phyloP scores from a whole-genome alignment of 2,797 vertebrate genomes.

The Carapus acus region DNA sequence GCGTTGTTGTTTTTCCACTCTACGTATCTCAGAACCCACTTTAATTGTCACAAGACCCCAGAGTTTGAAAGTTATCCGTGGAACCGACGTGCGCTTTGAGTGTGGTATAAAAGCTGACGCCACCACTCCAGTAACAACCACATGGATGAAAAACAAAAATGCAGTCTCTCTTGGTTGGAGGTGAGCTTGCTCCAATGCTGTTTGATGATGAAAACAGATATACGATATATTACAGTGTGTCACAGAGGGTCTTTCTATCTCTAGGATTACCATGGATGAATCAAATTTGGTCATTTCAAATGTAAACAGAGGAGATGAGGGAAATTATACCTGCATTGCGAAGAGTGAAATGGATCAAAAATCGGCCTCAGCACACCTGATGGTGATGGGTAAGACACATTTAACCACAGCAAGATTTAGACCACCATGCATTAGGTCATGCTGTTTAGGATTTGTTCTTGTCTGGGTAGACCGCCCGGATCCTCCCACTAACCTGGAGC shows the following conservation, averaged over 20 bases:
- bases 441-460: slow-evolving; percentile 10
- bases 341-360: slow-evolving; percentile 90
- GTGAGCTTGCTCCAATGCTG: slow-evolving; percentile 54
- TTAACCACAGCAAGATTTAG: slow-evolving; percentile 5
- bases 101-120: slow-evolving; percentile 83
- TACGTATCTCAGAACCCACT: slow-evolving; percentile 76
- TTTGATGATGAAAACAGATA: background rate
- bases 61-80: slow-evolving; percentile 78
- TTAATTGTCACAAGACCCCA: slow-evolving; percentile 82
- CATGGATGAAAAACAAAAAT: slow-evolving; percentile 86
- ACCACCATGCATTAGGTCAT: background rate
- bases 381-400: slow-evolving; percentile 81
- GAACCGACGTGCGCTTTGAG: slow-evolving; percentile 79
- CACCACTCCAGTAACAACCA: slow-evolving; percentile 75
- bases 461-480: slow-evolving; percentile 80
- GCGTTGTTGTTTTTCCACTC: background rate
- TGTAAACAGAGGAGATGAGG: slow-evolving; percentile 84
- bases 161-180: slow-evolving; percentile 79
- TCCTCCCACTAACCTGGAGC: slow-evolving; percentile 82
- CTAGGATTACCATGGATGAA: slow-evolving; percentile 87
- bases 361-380: slow-evolving; percentile 84
- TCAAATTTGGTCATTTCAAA: slow-evolving; percentile 86
- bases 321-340: slow-evolving; percentile 86
- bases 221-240: too few relatives aligned
- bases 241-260: slow-evolving; percentile 3